Base-by-base conservation (phyloP, 1,140 invertebrate species). In the Macrocentrus cingulum region DNA sequence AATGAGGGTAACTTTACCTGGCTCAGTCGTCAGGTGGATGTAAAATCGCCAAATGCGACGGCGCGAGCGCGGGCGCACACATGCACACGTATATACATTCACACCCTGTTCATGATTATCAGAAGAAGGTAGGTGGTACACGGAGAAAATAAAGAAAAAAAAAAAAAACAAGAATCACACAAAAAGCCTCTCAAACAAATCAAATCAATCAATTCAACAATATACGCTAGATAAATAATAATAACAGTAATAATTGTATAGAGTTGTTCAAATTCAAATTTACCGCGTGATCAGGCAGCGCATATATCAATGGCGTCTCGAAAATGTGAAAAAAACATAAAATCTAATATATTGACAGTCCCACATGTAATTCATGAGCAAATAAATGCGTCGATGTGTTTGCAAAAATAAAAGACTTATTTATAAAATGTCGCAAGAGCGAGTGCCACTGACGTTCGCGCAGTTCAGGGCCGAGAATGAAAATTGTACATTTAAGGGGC, bases 31-130 rank as follows among this genome's bases (percentile, higher is more conserved):
- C 45, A 46, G 55, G 48, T 45, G 52, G 13, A 25, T 48, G 19
- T 50, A 42, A 39, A 52, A 48, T 51, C 22, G 32, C 18, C 32
- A 22, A 58, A 34, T 45, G 59, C 51, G 37, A 41, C 56, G 36
- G 58, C 41, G 54, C 46, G 51, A 56, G 53, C 62, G 64, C 58
- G 56, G 57, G 63, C 49, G 48, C 55, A 52, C 64, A 7, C 29
- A 34, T 11, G 6, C n/a, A n/a, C n/a, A n/a, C n/a, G n/a, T n/a
- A n/a, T n/a, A n/a, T n/a, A n/a, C n/a, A n/a, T 4, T 3, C 36
- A 15, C 64, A 71, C 66, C 64, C 67, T 61, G 69, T 56, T 58
- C 57, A 49, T 34, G 41, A 25, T 41, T 25, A 32, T 42, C 48
- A 57, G 46, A 18, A 34, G 19, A 37, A 49, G 23, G 34, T 19